Base-by-base conservation (phyloP, 2,888 invertebrate species). In the Bugula neritina region DNA sequence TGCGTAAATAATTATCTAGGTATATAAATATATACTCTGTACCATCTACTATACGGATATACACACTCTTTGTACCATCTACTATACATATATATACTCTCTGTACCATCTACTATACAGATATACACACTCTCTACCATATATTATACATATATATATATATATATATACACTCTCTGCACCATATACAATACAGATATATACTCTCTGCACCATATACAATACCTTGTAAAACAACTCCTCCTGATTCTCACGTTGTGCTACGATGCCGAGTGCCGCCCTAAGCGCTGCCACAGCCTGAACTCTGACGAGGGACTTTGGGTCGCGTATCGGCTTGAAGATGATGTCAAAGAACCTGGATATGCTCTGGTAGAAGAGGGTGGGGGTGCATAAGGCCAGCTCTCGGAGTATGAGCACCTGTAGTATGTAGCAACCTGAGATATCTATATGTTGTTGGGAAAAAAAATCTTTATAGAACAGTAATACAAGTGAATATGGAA, bases 201-300 rank as follows among this genome's bases (percentile, higher is more conserved):
- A 43, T 43, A 17, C 10, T 43, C 17, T 10, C 43, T 43, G 5
- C 17, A 17, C 10, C 17, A 43, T 10, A 5, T 17, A 43, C 43
- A 10, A n/a, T 73, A 85, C 86, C 81, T 81, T 84, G 79, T 86
- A 89, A 94, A 95, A 96, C 77, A 90, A 90, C 0, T 92, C 91
- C 80, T 91, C 92, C 77, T 92, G 91, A 55, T 91, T 91, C 86
- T 99, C 99, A 74, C 99, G 88, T 81, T 97, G 97, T 0, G 96
- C 91, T 0, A 94, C 96, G 0, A 98, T 94, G 0, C 94, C 91
- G 3, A 99, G 86, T 0, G 96, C 97, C 29, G 96, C 94, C 78
- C 95, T 87, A n/a, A 99, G 85, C 0, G 98, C 96, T 79, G 94
- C 92, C 0, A 93, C 94, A 0, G 96, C 95, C 3, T 92, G 92